Evolutionary conservation across 1,140 invertebrate species (phyloP).

Genomic region (Goniozus legneri): DNA sequence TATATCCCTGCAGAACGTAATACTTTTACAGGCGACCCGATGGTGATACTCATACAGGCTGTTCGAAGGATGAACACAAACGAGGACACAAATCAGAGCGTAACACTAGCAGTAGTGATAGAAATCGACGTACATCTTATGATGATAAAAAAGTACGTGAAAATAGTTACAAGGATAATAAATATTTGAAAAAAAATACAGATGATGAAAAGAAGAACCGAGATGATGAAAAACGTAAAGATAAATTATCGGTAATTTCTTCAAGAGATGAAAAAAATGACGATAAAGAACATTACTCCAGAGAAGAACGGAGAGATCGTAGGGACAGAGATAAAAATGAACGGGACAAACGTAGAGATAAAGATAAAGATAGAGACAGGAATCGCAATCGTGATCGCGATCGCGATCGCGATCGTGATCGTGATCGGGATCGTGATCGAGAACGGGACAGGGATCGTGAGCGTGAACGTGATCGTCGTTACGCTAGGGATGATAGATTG

Average conservation of each 20-base stretch:
- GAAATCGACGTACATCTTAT: slow-evolving; percentile 32
- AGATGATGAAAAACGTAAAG: slow-evolving; percentile 42
- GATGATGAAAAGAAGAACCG: slow-evolving; percentile 35
- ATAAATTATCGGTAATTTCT: slow-evolving; percentile 23
- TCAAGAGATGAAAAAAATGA: slow-evolving; percentile 39
- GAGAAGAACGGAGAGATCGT: slow-evolving; percentile 32
- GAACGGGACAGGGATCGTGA: slow-evolving; percentile 36
- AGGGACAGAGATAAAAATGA: slow-evolving; percentile 24
- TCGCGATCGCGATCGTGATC: slow-evolving; percentile 32
- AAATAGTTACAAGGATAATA: slow-evolving; percentile 36
- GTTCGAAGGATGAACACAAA: slow-evolving; percentile 38
- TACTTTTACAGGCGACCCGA: slow-evolving; percentile 54
- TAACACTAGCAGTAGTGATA: slow-evolving; percentile 28
- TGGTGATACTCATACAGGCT: slow-evolving; percentile 39
- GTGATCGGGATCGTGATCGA: slow-evolving; percentile 29
- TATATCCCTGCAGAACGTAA: slow-evolving; percentile 56
- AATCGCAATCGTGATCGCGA: slow-evolving; percentile 31
- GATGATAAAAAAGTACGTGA: slow-evolving; percentile 39
- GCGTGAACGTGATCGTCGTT: slow-evolving; percentile 27
- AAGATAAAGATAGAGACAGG: slow-evolving; percentile 7
- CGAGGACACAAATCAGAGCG: slow-evolving; percentile 31
- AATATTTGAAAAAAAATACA: slow-evolving; percentile 30
- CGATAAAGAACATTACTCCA: slow-evolving; percentile 39
- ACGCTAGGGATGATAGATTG: slow-evolving; percentile 31
- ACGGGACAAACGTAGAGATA: slow-evolving; percentile 23